These are phyloP conservation scores for Odontophorus gujanensis DNA, from an alignment of 2,113 vertebrate genomes.

Conservation along the genomic window DNA sequence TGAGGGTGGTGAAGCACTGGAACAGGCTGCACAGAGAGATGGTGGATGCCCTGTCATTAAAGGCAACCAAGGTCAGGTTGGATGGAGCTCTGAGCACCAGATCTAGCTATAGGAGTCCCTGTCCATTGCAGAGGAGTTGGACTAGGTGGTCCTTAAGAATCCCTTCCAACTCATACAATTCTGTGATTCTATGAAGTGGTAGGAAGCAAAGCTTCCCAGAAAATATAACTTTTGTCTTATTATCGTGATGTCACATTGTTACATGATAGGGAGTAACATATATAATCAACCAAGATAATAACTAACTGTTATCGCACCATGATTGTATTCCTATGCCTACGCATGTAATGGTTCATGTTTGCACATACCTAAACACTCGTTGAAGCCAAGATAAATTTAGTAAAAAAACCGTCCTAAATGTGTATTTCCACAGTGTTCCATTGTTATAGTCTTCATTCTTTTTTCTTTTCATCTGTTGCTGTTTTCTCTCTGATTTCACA, in stretches of 20 bases:
- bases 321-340: not conserved
- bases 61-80: no score
- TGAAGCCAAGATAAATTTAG: not conserved
- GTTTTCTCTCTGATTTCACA: not conserved
- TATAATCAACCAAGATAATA: not conserved
- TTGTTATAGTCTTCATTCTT: not conserved
- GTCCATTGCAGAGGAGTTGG: no score
- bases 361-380: not conserved
- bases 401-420: not conserved
- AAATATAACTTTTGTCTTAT: not conserved
- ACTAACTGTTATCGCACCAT: not conserved
- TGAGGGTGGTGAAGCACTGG: no score
- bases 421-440: not conserved
- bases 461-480: not conserved
- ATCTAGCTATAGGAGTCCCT: no score
- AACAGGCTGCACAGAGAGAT: no score
- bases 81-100: no score
- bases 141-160: no score
- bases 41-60: no score
- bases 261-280: not conserved
- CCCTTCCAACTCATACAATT: no score
- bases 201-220: not conserved
- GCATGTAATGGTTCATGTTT: not conserved
- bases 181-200: not conserved
- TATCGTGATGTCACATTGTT: not conserved